A percentile compares a stretch with the other conserved stretches of the same genome.
These are phyloP conservation scores for Luscinia megarhynchos DNA, from an alignment of 2,797 vertebrate species.

Conservation along the genomic window DNA sequence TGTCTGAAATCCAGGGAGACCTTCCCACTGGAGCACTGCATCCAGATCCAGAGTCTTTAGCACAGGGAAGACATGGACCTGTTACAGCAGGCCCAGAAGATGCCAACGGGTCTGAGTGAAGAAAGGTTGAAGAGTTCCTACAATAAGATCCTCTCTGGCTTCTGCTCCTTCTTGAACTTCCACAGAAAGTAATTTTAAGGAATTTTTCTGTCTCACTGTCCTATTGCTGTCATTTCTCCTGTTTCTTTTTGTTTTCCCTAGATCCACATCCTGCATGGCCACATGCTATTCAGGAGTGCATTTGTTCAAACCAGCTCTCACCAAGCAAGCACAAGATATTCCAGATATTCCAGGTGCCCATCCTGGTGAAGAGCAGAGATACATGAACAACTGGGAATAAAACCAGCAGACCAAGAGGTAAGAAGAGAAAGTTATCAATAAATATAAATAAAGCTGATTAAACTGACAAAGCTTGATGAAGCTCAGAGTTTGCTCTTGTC, in stretches of 20 bases:
- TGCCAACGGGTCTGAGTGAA: background rate
- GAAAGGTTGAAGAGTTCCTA: background rate
- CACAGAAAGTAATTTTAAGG: background rate
- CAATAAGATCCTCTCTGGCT: background rate
- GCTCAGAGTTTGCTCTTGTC: background rate
- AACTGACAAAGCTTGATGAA: background rate
- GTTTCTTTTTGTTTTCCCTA: background rate
- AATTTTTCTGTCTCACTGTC: background rate
- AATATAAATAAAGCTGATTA: background rate
- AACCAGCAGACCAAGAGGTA: background rate
- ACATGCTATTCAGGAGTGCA: background rate
- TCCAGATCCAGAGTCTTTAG: background rate
- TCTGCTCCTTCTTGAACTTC: background rate
- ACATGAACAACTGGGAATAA: background rate
- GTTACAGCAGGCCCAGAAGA: background rate
- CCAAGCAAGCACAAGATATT: background rate
- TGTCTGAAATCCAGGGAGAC: background rate
- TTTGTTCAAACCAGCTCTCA: background rate
- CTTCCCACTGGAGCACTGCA: background rate
- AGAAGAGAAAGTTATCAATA: background rate
- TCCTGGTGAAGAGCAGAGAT: fast-evolving
- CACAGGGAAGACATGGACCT: background rate
- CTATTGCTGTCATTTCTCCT: background rate
- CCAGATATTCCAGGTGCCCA: background rate
- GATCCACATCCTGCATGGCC: background rate